Conservation (phyloP, 2,888 invertebrate species). For the Parnassius smintheus region DNA sequence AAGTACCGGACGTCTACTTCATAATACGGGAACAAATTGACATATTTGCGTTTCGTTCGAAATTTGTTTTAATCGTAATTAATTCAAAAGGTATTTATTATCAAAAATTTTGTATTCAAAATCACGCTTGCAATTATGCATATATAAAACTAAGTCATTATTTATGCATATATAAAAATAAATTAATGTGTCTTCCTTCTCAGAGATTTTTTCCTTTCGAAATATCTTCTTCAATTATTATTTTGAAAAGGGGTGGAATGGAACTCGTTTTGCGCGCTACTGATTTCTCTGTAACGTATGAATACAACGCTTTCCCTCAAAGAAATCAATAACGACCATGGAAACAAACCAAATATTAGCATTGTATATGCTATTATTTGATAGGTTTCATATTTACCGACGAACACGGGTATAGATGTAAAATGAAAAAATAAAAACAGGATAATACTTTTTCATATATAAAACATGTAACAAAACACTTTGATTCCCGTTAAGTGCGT, state of each 20-base stretch:
- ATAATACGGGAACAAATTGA: too few relatives aligned
- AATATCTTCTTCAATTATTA: background rate
- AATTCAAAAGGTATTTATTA: too few relatives aligned
- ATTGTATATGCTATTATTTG: background rate
- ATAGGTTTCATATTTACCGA: background rate
- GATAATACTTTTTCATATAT: background rate
- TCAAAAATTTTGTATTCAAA: too few relatives aligned
- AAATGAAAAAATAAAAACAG: background rate
- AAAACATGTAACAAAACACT: too few relatives aligned
- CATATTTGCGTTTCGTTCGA: too few relatives aligned
- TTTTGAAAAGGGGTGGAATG: conserved; percentile 1
- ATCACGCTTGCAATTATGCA: background rate
- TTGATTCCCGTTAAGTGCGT: too few relatives aligned
- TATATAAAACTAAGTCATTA: too few relatives aligned
- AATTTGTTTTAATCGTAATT: too few relatives aligned
- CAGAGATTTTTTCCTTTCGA: too few relatives aligned
- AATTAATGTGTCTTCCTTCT: background rate
- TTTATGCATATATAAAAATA: too few relatives aligned
- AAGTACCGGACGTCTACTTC: too few relatives aligned
- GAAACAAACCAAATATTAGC: too few relatives aligned
- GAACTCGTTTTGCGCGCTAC: conserved; percentile 9
- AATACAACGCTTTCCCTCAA: conserved; percentile 2
- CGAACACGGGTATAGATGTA: background rate
- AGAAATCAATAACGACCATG: background rate
- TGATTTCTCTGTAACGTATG: background rate